Conservation (phyloP, 2,113 vertebrate species). For the Pycnonotus jocosus region DNA sequence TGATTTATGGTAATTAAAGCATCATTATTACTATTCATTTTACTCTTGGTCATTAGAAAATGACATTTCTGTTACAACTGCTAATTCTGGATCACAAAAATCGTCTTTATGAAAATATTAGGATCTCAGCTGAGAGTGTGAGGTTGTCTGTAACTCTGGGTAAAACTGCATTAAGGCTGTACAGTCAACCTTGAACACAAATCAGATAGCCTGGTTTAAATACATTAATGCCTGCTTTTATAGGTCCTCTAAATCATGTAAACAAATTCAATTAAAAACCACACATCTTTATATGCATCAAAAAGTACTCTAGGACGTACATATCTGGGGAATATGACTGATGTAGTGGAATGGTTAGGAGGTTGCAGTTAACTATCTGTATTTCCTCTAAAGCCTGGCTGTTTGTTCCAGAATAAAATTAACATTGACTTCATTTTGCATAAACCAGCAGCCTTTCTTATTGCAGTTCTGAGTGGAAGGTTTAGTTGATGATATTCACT, state of each 20-base stretch:
- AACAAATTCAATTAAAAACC: not conserved
- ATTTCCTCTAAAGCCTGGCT: not conserved
- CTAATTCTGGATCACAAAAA: not conserved
- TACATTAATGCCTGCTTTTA: not conserved
- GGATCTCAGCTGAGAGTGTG: not conserved
- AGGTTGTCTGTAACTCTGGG: not conserved
- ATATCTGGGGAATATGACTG: not conserved
- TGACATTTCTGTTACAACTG: not conserved
- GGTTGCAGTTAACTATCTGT: not conserved
- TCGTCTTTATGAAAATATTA: not conserved
- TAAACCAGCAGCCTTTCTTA: not conserved
- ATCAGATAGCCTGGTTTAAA: not conserved
- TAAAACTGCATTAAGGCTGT: not conserved
- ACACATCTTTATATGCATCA: not conserved
- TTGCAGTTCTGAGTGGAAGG: not conserved
- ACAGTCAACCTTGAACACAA: not conserved
- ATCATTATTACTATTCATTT: not conserved
- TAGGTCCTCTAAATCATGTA: not conserved
- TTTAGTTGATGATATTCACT: not conserved
- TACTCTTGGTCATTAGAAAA: not conserved
- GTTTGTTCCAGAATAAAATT: not conserved
- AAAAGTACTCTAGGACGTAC: not conserved
- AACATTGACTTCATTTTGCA: not conserved
- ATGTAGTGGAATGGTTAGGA: not conserved
- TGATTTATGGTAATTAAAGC: not conserved